Base-by-base conservation (phyloP, 2,888 invertebrate species). In the Dinocampus coccinellae region DNA sequence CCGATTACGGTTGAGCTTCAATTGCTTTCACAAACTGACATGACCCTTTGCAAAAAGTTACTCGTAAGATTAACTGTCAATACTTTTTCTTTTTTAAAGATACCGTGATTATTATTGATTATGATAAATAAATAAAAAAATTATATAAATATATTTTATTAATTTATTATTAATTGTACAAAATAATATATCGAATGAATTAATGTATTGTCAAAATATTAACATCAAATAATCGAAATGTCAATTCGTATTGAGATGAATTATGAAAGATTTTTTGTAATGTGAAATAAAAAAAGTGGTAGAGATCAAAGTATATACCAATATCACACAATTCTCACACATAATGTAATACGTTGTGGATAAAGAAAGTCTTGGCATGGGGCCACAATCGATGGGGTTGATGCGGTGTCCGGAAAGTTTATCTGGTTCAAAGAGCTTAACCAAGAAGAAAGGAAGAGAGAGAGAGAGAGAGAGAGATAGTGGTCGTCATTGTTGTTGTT, bases 341-440 rank as follows among this genome's bases (percentile, higher is more conserved):
- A 79, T 82, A 81, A 83, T 82, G 80, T 82, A 83, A 83, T 82
- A 82, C 80, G 78, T 79, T 76, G 47, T 47, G 82, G 80, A 81
- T 82, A 83, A n/a, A 84, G 80, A 78, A 81, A 76, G 77, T 78
- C 80, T 80, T 83, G 84, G 83, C 82, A 73, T 73, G 66, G 66
- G 64, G 80, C 84, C 84, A 81, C 83, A 80, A 83, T 84, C 83
- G 82, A 83, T 83, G 80, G 71, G 78, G 76, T 80, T 58, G 29
- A 29, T 82, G 80, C 80, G 79, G 78, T 80, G 80, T 81, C 82
- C 81, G 78, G 78, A 82, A 84, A 84, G 83, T 83, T 83, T 82
- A 84, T 81, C 79, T 81, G 75, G 74, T 74, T 60, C 78, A 77
- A 82, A 77, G 77, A 79, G 83, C 80, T 83, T 79, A 81, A 24